A percentile compares a stretch with the other conserved stretches of the same genome.
Evolutionary conservation across 1,140 invertebrate genomes (phyloP).

Genomic region (Eubasilissa regina): DNA sequence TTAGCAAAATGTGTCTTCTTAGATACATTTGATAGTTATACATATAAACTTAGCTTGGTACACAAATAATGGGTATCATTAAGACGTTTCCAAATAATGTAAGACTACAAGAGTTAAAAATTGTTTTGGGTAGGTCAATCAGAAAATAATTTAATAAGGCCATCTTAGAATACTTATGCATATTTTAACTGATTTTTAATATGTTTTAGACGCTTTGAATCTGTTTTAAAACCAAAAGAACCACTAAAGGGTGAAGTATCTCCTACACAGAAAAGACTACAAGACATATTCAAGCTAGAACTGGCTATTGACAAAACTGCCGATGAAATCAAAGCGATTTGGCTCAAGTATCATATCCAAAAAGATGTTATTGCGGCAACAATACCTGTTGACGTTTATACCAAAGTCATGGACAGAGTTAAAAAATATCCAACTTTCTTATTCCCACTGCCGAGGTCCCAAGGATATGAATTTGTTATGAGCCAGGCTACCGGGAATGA

Average conservation of each 20-base stretch:
- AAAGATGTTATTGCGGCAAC: conserved; percentile 84
- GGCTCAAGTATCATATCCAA: conserved; percentile 85
- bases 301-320: conserved; percentile 81
- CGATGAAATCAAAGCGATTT: conserved; percentile 84
- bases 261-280: conserved; percentile 73
- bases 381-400: conserved; percentile 76
- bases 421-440: conserved; percentile 82
- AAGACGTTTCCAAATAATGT: too few species aligned
- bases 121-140: too few species aligned
- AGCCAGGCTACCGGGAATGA: conserved; percentile 82
- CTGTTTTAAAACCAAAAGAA: conserved; percentile 73
- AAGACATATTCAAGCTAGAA: conserved; percentile 86
- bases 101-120: too few species aligned
- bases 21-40: too few species aligned
- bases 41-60: too few species aligned
- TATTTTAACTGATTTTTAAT: not conserved
- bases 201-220: conserved; percentile 70
- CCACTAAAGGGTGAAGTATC: conserved; percentile 62
- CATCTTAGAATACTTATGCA: too few species aligned
- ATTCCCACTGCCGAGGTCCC: conserved; percentile 84
- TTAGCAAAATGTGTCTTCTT: too few species aligned
- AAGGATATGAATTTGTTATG: conserved; percentile 93
- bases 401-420: conserved; percentile 74
- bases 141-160: too few species aligned
- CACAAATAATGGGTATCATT: too few species aligned